Conservation (phyloP, 2,113 vertebrate species). For the Podocnemis expansa region DNA sequence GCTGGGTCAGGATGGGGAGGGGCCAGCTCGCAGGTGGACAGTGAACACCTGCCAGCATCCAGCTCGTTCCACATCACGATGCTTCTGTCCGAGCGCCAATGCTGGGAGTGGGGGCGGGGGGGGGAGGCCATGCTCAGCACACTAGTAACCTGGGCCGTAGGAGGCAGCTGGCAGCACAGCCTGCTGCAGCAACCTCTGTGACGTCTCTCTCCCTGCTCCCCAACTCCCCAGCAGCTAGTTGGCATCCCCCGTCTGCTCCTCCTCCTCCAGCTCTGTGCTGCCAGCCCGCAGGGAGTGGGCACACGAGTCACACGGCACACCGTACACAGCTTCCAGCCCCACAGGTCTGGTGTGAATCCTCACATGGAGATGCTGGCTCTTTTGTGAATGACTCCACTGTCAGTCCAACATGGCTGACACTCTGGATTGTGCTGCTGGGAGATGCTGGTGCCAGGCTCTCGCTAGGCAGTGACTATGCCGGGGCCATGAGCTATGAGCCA, state of each 20-base stretch:
- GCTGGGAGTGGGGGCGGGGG: not conserved
- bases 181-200: not conserved
- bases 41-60: not conserved
- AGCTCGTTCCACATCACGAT: not conserved
- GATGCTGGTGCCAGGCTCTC: not conserved
- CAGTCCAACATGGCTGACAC: not conserved
- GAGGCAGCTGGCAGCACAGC: not conserved
- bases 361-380: not conserved
- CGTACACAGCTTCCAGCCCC: not conserved
- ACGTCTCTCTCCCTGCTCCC: not conserved
- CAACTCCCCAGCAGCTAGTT: too few species aligned
- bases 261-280: not conserved
- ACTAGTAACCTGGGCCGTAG: not conserved
- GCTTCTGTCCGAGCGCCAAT: too few species aligned
- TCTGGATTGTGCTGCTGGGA: too few species aligned
- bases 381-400: not conserved
- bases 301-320: not conserved
- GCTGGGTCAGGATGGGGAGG: not conserved
- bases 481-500: too few species aligned
- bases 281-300: not conserved
- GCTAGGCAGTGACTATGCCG: too few species aligned
- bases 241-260: not conserved
- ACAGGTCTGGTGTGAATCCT: not conserved
- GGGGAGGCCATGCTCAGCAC: not conserved
- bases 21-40: not conserved